Conservation (phyloP, 2,888 invertebrate species). For the Suillia variegata region DNA sequence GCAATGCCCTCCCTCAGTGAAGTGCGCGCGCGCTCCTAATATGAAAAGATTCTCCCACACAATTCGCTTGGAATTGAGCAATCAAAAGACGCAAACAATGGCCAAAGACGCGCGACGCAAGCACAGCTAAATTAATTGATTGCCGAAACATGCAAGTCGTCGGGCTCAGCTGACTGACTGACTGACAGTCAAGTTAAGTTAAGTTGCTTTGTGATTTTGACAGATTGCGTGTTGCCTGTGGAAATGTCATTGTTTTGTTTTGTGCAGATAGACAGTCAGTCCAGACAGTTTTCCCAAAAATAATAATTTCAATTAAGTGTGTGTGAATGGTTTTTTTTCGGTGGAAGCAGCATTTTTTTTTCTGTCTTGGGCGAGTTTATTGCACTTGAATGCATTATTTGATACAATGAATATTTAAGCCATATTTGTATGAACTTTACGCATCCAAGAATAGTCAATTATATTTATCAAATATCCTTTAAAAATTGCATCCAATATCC, state of each 20-base stretch:
- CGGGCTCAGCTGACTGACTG: too few species aligned
- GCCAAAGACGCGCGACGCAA: not conserved
- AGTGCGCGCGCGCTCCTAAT: not conserved
- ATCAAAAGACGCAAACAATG: not conserved
- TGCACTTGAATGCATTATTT: too few species aligned
- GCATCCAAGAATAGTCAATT: too few species aligned
- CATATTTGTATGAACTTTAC: too few species aligned
- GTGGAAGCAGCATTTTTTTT: too few species aligned
- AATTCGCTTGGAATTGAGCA: not conserved
- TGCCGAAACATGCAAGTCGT: slow-evolving; percentile 1
- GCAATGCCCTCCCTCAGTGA: not conserved
- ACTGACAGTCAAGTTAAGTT: too few species aligned
- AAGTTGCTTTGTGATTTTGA: slow-evolving; percentile 4
- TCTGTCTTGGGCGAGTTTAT: too few species aligned
- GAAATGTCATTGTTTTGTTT: not conserved
- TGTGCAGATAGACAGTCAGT: not conserved
- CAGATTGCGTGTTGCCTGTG: not conserved
- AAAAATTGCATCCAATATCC: too few species aligned
- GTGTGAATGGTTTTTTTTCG: too few species aligned
- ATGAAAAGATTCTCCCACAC: not conserved
- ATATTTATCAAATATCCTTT: too few species aligned
- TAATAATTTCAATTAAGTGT: not conserved
- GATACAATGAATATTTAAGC: too few species aligned
- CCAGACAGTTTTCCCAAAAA: not conserved
- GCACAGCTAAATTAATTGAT: not conserved